Percentiles rank a stretch among this genome's conserved stretches.
Evolutionary conservation across 2,797 vertebrate genomes (phyloP).

Genomic region (Remorina albescens): DNA sequence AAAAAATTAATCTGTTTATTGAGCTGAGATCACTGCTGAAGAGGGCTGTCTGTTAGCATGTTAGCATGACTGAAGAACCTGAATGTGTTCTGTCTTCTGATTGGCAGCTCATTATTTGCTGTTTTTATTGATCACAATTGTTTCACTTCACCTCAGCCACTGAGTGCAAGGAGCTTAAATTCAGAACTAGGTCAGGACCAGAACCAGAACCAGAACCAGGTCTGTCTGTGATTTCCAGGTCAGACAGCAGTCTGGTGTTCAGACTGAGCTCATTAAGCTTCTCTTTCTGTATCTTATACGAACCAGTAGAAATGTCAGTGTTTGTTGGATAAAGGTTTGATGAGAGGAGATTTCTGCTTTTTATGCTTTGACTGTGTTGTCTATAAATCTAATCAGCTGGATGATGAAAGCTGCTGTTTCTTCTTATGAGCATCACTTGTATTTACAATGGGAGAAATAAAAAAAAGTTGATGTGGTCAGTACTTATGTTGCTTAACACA

Average conservation of each 20-base stretch:
- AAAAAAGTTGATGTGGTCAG: too few species aligned
- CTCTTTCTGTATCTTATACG: constrained; percentile 5
- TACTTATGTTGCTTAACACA: too few species aligned
- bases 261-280: constrained; percentile 9
- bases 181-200: neutral
- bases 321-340: constrained; percentile 74
- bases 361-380: constrained; percentile 48
- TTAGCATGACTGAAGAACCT: constrained; percentile 43
- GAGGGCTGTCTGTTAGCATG: constrained; percentile 23
- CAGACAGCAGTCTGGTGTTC: neutral
- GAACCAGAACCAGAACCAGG: too few species aligned
- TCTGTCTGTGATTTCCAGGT: neutral
- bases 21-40: constrained; percentile 10
- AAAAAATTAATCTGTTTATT: constrained; percentile 15
- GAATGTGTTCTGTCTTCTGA: constrained; percentile 4
- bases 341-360: constrained; percentile 66
- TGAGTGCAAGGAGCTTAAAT: neutral
- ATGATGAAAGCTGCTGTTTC: neutral
- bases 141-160: neutral
- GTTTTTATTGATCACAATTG: constrained; percentile 2
- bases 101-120: constrained; percentile 12
- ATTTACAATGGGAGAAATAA: too few species aligned
- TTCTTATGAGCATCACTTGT: constrained; percentile 3
- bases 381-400: constrained; percentile 71
- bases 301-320: constrained; percentile 22